Percentiles rank a stretch among this genome's conserved stretches.
Conservation (phyloP, 37 sponge, comb jelly and placozoan genomes). For the Agelas oroides region DNA sequence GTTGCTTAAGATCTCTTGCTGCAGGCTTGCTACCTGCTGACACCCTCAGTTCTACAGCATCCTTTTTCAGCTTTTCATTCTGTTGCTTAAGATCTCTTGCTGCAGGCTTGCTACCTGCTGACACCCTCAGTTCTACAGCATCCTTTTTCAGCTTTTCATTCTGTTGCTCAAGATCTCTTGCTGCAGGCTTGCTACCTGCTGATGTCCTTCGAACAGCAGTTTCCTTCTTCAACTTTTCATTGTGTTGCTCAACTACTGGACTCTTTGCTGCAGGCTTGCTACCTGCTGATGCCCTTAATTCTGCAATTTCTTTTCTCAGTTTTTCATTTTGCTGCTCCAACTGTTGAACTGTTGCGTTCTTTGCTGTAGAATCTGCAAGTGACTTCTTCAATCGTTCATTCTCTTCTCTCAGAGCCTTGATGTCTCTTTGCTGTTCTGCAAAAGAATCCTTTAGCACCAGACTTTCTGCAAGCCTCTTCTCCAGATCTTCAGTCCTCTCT, state of each 20-base stretch:
- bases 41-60: neutral
- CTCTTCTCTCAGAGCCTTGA: neutral
- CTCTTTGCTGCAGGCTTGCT: neutral
- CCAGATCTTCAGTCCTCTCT: constrained; percentile 3
- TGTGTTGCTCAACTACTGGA: neutral
- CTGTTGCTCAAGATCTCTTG: neutral
- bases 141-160: neutral
- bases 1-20: neutral
- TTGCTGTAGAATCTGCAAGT: neutral
- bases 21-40: neutral
- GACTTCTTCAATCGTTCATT: neutral
- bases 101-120: neutral
- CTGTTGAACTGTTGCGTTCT: neutral
- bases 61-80: neutral
- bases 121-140: neutral
- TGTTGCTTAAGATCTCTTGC: neutral
- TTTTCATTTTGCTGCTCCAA: neutral
- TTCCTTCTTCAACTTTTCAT: constrained; percentile 5
- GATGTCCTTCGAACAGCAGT: neutral
- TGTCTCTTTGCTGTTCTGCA: too few relatives aligned
- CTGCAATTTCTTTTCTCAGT: constrained; percentile 15
- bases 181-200: neutral
- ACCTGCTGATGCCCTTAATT: neutral
- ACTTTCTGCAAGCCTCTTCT: neutral
- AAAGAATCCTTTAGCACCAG: neutral